A percentile compares a stretch with the other conserved stretches of the same genome.
Evolutionary conservation across 2,797 vertebrate species (phyloP).

Genomic region (Chelmon rostratus): DNA sequence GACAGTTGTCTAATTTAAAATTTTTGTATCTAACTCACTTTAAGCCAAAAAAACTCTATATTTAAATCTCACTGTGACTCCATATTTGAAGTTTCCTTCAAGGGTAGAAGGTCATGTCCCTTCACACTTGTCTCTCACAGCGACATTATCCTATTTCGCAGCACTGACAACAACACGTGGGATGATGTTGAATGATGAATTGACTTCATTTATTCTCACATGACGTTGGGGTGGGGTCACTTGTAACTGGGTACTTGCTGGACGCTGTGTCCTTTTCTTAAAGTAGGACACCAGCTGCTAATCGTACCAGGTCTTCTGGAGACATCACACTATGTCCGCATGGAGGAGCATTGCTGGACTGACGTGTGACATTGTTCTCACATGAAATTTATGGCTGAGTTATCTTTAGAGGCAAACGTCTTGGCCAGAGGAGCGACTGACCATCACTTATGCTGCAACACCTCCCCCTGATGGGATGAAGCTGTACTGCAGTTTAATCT

Average conservation of each 20-base stretch:
- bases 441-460: slow-evolving; percentile 41
- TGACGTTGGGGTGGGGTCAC: not conserved
- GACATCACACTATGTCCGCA: slow-evolving; percentile 55
- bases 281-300: slow-evolving; percentile 69
- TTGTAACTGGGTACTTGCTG: slow-evolving; percentile 10
- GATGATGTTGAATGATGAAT: not conserved
- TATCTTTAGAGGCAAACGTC: slow-evolving; percentile 69
- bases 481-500: slow-evolving; percentile 31
- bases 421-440: slow-evolving; percentile 26
- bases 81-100: slow-evolving; percentile 37
- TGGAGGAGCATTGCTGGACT: slow-evolving; percentile 27
- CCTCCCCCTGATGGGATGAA: slow-evolving; percentile 56
- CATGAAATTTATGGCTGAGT: slow-evolving; percentile 64
- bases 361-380: slow-evolving; percentile 70
- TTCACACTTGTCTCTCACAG: slow-evolving; percentile 6
- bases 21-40: slow-evolving; percentile 13
- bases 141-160: not conserved
- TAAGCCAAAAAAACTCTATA: not conserved
- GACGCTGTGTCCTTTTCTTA: slow-evolving; percentile 65
- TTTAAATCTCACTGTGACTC: slow-evolving; percentile 22
- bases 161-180: not conserved
- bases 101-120: slow-evolving; percentile 22
- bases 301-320: slow-evolving; percentile 54
- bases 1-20: not conserved
- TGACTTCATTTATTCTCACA: not conserved